Conservation (phyloP, 2,113 vertebrate genomes). For the Chloropsis hardwickii region DNA sequence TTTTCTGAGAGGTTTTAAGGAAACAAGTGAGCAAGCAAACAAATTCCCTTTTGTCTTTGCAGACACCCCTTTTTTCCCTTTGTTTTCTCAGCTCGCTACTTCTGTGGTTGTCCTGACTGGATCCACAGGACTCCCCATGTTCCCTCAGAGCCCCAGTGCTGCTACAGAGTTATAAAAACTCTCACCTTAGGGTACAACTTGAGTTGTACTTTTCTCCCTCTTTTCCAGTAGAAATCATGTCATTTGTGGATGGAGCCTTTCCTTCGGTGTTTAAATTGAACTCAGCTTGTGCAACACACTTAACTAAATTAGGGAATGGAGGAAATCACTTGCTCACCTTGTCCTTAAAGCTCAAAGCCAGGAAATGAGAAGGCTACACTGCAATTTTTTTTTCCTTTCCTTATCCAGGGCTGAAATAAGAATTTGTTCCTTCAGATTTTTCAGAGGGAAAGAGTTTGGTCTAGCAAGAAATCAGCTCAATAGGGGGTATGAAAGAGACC, state of each 20-base stretch:
- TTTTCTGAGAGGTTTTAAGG: not conserved
- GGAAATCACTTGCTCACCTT: not conserved
- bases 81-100: not conserved
- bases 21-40: not conserved
- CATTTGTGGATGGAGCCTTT: not conserved
- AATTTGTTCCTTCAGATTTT: not conserved
- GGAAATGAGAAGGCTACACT: constrained; percentile 2
- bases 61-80: not conserved
- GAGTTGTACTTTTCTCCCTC: not conserved
- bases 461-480: constrained; percentile 35
- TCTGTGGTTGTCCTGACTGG: not conserved
- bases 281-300: not conserved
- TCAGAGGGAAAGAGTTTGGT: not conserved
- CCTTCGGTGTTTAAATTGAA: not conserved
- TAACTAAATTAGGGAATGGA: constrained; percentile 20
- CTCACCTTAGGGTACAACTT: not conserved
- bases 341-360: constrained; percentile 18
- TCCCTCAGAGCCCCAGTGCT: not conserved
- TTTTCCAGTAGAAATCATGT: not conserved
- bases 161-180: not conserved
- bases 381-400: not conserved
- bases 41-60: not conserved
- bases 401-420: not conserved
- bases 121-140: not conserved
- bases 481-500: not conserved